These are phyloP conservation scores for Anarrhichthys ocellatus DNA, from an alignment of 2,113 vertebrate genomes.

Conservation along the genomic window DNA sequence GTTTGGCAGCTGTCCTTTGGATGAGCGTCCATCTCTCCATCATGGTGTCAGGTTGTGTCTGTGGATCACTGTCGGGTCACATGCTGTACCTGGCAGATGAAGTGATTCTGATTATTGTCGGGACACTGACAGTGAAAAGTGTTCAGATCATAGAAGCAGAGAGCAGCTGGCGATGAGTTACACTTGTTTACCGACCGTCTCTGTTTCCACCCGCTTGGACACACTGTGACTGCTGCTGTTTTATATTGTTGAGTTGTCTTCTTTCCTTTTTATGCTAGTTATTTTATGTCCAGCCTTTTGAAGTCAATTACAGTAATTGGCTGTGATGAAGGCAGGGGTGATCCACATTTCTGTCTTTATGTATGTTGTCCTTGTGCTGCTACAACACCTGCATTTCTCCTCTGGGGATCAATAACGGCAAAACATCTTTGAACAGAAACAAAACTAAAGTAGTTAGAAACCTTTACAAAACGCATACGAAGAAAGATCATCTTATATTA, in stretches of 20 bases:
- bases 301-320: constrained; percentile 9
- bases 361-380: background rate
- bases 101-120: background rate
- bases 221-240: background rate
- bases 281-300: background rate
- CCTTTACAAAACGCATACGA: background rate
- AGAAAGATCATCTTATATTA: background rate
- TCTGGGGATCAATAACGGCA: background rate
- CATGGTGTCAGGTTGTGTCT: background rate
- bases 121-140: background rate
- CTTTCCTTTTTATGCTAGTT: background rate
- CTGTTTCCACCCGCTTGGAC: constrained; percentile 13
- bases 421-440: background rate
- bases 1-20: background rate
- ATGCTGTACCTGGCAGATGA: constrained; percentile 9
- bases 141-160: background rate
- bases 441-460: background rate
- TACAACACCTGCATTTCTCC: background rate
- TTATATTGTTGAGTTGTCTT: background rate
- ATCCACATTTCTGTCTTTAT: background rate
- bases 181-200: constrained; percentile 17
- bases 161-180: constrained; percentile 34
- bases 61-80: background rate
- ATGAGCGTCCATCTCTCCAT: background rate
- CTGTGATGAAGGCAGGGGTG: background rate